Conservation (phyloP, 2,888 invertebrate species). For the Panorpa germanica region DNA sequence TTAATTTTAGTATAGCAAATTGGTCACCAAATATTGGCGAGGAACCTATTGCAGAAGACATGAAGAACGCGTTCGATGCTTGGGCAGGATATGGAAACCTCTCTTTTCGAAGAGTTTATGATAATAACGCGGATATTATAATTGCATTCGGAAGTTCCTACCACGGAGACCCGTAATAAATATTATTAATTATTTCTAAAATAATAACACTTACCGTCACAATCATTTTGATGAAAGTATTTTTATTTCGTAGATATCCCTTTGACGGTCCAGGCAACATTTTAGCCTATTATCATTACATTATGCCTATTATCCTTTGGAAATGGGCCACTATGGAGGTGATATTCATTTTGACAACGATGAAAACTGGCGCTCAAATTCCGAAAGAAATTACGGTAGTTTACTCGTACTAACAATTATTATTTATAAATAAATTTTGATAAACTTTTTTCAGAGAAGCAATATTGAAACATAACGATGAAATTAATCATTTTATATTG, state of each 20-base stretch:
- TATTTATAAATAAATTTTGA: too few relatives aligned
- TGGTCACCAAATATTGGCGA: constrained; percentile 41
- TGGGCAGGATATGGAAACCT: constrained; percentile 51
- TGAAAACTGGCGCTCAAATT: constrained; percentile 61
- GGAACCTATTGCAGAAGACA: constrained; percentile 30
- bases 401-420: too few relatives aligned
- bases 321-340: constrained; percentile 33
- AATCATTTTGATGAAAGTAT: too few relatives aligned
- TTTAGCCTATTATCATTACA: too few relatives aligned
- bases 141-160: constrained; percentile 47
- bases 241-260: constrained; percentile 51
- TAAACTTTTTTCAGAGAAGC: too few relatives aligned
- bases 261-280: constrained; percentile 59
- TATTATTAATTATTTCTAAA: too few relatives aligned
- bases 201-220: too few relatives aligned
- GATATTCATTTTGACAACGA: constrained; percentile 68
- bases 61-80: constrained; percentile 38
- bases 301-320: constrained; percentile 59
- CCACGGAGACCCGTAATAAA: too few relatives aligned
- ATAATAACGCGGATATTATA: constrained; percentile 49
- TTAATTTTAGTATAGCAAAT: constrained; percentile 45
- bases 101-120: constrained; percentile 28
- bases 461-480: too few relatives aligned
- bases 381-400: too few relatives aligned
- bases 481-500: too few relatives aligned